Percentiles rank a stretch among this genome's conserved stretches.
Evolutionary conservation across 1,140 invertebrate genomes (phyloP).

Genomic region (Stegodyphus dumicola): DNA sequence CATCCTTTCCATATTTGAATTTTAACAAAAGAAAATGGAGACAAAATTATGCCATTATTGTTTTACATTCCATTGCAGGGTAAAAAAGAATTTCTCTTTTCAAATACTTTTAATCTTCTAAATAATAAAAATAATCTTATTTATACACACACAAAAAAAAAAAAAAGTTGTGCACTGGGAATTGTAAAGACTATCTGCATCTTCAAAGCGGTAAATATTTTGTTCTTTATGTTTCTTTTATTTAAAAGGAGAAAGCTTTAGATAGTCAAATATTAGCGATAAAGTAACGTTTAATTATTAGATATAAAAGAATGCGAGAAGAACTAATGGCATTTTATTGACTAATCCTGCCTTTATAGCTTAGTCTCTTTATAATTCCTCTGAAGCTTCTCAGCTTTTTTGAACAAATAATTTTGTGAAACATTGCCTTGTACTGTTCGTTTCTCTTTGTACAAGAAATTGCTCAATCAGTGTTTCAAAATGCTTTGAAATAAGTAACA

Average conservation of each 20-base stretch:
- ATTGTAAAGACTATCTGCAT: no score
- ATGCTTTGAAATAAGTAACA: constrained; percentile 6
- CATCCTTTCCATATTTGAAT: no score
- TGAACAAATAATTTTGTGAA: constrained; percentile 54
- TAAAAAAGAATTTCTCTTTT: no score
- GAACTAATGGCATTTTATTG: constrained; percentile 30
- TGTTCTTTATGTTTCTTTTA: no score
- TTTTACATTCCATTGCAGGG: no score
- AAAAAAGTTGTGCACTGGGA: no score
- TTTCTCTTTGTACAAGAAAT: constrained; percentile 54
- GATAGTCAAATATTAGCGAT: not conserved
- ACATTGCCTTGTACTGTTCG: constrained; percentile 48
- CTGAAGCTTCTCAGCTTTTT: constrained; percentile 28
- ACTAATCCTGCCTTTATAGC: constrained; percentile 48
- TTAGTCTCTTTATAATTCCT: constrained; percentile 17
- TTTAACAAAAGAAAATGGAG: no score
- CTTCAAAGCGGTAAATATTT: no score
- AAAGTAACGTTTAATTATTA: not conserved
- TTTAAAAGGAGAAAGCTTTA: not conserved
- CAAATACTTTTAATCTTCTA: no score
- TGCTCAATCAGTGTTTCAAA: constrained; percentile 46
- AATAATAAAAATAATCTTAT: no score
- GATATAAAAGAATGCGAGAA: not conserved
- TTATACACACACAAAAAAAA: no score
- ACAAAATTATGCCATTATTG: no score